Percentiles rank a stretch among this genome's conserved stretches.
phyloP scores from a whole-genome alignment of 2,888 invertebrate species.

The Liopterus haemorrhoidalis region DNA sequence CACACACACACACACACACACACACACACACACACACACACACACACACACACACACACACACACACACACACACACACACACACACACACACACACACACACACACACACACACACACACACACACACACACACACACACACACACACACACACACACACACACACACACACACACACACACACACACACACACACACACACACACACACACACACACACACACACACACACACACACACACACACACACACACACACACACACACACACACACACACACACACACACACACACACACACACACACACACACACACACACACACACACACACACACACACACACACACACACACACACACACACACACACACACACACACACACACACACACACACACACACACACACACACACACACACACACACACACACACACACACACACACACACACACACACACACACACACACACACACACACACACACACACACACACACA shows the following conservation, averaged over 20 bases:
- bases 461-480: constrained; percentile 3
- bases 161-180: constrained; percentile 3
- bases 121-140: constrained; percentile 2
- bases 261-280: constrained; percentile 2
- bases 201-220: constrained; percentile 3
- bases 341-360: neutral
- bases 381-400: constrained; percentile 1
- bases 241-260: constrained; percentile 4
- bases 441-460: constrained; percentile 4
- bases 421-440: constrained; percentile 4
- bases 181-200: constrained; percentile 2
- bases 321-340: constrained; percentile 1
- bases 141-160: constrained; percentile 3
- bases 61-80: constrained; percentile 3
- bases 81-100: constrained; percentile 2
- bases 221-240: constrained; percentile 3
- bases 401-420: constrained; percentile 1
- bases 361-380: neutral
- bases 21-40: constrained; percentile 4
- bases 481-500: constrained; percentile 4
- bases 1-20: constrained; percentile 4
- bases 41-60: constrained; percentile 3
- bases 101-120: constrained; percentile 3
- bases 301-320: constrained; percentile 1
- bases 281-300: constrained; percentile 1